Conservation (phyloP, 2,888 invertebrate species). For the Catotricha subobsoleta region DNA sequence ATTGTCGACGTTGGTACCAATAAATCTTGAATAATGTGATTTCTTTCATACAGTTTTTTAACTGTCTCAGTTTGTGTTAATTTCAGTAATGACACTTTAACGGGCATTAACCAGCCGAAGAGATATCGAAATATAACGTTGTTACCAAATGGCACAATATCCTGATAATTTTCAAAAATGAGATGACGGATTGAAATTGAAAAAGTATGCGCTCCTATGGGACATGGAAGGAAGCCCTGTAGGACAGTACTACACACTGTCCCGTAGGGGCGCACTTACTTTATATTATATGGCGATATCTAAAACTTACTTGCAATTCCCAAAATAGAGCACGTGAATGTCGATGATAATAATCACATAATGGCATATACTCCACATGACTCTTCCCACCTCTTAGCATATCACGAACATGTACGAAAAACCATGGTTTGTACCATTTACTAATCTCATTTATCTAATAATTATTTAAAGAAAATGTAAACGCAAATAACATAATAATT, state of each 20-base stretch:
- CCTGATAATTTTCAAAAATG: slow-evolving; percentile 30
- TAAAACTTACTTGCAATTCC: slow-evolving; percentile 51
- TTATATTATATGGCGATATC: too few species aligned
- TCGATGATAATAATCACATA: slow-evolving; percentile 66
- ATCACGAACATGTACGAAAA: slow-evolving; percentile 54
- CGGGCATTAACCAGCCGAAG: slow-evolving; percentile 68
- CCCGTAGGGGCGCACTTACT: too few species aligned
- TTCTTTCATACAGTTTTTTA: slow-evolving; percentile 50
- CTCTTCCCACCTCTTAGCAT: slow-evolving; percentile 22
- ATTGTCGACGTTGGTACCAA: slow-evolving; percentile 48
- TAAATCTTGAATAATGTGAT: slow-evolving; percentile 69
- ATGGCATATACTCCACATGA: slow-evolving; percentile 48
- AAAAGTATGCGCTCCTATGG: background rate
- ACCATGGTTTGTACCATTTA: slow-evolving; percentile 67
- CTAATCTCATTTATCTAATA: slow-evolving; percentile 52
- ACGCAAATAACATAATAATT: too few species aligned
- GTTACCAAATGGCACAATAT: slow-evolving; percentile 72
- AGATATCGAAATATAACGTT: slow-evolving; percentile 48
- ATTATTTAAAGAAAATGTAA: too few species aligned
- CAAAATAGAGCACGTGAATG: slow-evolving; percentile 68
- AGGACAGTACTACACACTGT: too few species aligned
- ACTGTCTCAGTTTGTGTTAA: slow-evolving; percentile 53
- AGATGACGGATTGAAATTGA: background rate
- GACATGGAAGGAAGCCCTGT: background rate
- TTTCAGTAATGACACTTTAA: slow-evolving; percentile 63